Evolutionary conservation across 2,113 vertebrate genomes (phyloP), one percentile per base, ranked within the genome.

Genomic region (Crocuta crocuta): DNA sequence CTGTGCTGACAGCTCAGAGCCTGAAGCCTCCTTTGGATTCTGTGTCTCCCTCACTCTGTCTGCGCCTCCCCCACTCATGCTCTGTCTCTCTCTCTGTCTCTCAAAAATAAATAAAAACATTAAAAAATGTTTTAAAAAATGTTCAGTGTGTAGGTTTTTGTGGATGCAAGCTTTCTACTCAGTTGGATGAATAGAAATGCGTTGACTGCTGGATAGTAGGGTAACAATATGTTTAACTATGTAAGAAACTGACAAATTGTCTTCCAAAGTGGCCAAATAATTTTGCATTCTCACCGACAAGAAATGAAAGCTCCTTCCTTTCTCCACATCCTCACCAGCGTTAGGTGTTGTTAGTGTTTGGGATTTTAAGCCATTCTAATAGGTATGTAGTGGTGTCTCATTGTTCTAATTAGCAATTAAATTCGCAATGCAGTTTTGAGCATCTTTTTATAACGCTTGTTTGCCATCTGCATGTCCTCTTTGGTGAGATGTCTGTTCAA

Each of bases 361-460:
- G 79, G 24, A 61, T 80, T 58, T 92, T 76, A 55, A 48, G 23
- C 39, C 66, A 31, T 85, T 88, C 55, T 23, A n/a, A 53, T 35
- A 80, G 55, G 12, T 74, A 19, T 63, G 8, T 55, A 43, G 43
- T 53, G 21, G 53, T 73, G 55, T 21, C 12, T 83, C 48, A 17
- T 33, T 81, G 39, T 81, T 95, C 92, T 74, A 63, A n/a, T 80
- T 96, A 58, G 28, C 61, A 73, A 31, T 43, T 66, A 33, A 50
- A 84, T 78, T 90, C 83, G 45, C 65, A 10, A 4, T 84, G 26
- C 70, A 48, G 28, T 50, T 4, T 55, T 39, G 50, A 80, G 11
- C 24, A 82, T 84, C 50, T 89, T 95, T 93, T 91, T 28, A 89
- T 78, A 28, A 28, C 43, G 23, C 35, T 92, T 78, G 48, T 84